A percentile compares a stretch with the other conserved stretches of the same genome.
Evolutionary conservation across 23 tunicate species (phyloP).

Genomic region (Ascidia mentula): DNA sequence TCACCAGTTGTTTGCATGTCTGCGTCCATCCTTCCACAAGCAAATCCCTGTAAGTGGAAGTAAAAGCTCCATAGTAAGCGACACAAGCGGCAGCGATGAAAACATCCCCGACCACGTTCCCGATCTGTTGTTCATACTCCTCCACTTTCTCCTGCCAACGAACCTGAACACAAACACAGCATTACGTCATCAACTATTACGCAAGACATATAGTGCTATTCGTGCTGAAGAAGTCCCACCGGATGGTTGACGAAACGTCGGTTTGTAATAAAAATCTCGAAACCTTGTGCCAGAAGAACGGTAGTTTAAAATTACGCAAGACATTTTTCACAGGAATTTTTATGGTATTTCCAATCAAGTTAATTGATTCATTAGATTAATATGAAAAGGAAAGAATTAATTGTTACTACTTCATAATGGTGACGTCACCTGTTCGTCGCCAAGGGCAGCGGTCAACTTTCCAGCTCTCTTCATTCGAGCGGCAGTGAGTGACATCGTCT

Average conservation of each 20-base stretch:
- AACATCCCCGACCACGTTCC: constrained; percentile 96
- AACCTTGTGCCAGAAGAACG: too few relatives aligned
- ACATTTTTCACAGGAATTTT: too few relatives aligned
- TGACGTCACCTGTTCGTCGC: constrained; percentile 84
- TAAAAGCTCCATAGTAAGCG: constrained; percentile 97
- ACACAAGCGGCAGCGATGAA: constrained; percentile 98
- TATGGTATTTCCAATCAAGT: too few relatives aligned
- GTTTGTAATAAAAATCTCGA: not conserved
- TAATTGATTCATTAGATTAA: too few relatives aligned
- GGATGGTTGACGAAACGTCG: not conserved
- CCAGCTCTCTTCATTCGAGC: constrained; percentile 97
- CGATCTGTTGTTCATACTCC: constrained; percentile 78
- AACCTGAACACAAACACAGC: constrained; percentile 40
- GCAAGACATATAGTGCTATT: not conserved
- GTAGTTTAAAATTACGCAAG: not conserved
- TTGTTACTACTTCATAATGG: too few relatives aligned
- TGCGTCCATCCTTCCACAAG: constrained; percentile 88
- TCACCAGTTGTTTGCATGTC: constrained; percentile 85
- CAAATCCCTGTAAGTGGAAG: constrained; percentile 81
- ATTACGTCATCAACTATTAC: not conserved
- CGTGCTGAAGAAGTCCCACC: too few relatives aligned
- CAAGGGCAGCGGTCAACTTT: constrained; percentile 93
- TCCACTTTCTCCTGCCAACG: constrained; percentile 96
- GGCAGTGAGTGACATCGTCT: constrained; percentile 86
- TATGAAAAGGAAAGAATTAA: too few relatives aligned